These are phyloP conservation scores for Phasia obesa DNA, from an alignment of 2,888 invertebrate genomes.

Conservation along the genomic window DNA sequence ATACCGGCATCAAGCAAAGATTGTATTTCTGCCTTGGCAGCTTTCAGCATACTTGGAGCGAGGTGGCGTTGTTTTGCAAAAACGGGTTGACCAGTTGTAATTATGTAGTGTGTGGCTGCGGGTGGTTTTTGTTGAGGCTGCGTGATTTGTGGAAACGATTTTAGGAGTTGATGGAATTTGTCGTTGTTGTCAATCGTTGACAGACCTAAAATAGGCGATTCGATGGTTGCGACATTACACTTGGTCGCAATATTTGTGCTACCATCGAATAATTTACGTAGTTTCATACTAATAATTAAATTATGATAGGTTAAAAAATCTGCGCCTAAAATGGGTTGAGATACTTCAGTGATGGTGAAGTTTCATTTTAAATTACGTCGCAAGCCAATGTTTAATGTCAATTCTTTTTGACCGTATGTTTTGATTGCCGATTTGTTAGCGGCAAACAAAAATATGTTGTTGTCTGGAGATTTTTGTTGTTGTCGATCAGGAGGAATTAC, in stretches of 20 bases:
- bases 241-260: too few species aligned
- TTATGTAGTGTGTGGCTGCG: too few species aligned
- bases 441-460: conserved; percentile 26
- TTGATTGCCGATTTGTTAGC: conserved; percentile 11
- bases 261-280: too few species aligned
- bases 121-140: not conserved
- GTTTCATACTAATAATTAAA: conserved; percentile 7
- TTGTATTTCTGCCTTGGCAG: too few species aligned
- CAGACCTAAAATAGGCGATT: not conserved
- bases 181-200: not conserved
- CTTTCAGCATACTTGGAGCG: too few species aligned
- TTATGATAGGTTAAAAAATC: conserved; percentile 50
- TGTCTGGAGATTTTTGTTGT: conserved; percentile 36
- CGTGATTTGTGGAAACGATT: not conserved
- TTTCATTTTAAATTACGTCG: conserved; percentile 32
- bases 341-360: not conserved
- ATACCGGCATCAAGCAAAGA: too few species aligned
- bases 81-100: too few species aligned
- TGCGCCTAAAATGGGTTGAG: too few species aligned
- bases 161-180: not conserved
- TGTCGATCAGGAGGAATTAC: conserved; percentile 47
- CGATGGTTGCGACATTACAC: not conserved
- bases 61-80: too few species aligned
- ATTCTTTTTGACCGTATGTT: conserved; percentile 29
- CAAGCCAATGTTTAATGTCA: conserved; percentile 52